Conservation (phyloP, 2,888 invertebrate species). For the Resseliella maxima region DNA sequence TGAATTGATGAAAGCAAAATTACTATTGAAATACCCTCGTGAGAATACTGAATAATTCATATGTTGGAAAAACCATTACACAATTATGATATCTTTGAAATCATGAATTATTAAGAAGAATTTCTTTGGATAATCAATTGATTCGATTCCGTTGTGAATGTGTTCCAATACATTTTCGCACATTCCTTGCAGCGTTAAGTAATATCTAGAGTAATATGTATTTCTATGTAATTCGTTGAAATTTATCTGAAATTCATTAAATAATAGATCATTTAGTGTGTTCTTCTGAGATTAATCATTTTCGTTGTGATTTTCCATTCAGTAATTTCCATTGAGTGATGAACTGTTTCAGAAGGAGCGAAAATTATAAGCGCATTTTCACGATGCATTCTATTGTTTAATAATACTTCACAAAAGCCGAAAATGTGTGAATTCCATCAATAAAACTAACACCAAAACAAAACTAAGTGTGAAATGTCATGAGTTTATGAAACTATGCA, state of each 20-base stretch:
- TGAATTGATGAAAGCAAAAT: not conserved
- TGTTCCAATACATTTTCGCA: slow-evolving; percentile 1
- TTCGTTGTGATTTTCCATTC: not conserved
- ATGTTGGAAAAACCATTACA: not conserved
- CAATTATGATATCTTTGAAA: not conserved
- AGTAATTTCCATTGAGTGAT: not conserved
- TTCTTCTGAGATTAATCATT: not conserved
- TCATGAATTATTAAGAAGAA: not conserved
- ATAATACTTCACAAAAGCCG: too few species aligned
- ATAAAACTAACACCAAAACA: too few species aligned
- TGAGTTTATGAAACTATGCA: too few species aligned
- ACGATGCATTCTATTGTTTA: too few species aligned
- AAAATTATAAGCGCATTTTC: too few species aligned
- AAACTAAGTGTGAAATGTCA: too few species aligned
- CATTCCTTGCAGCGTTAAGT: not conserved
- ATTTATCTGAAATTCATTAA: not conserved
- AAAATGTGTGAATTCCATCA: too few species aligned
- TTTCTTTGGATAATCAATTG: not conserved
- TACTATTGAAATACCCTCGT: not conserved
- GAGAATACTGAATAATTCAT: slow-evolving; percentile 21
- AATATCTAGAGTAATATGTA: not conserved
- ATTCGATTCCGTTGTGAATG: not conserved
- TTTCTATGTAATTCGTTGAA: not conserved
- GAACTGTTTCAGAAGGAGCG: not conserved
- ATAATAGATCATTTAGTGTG: slow-evolving; percentile 14